Evolutionary conservation across 2,797 vertebrate species (phyloP).

Genomic region (Hafferia zeledoni): DNA sequence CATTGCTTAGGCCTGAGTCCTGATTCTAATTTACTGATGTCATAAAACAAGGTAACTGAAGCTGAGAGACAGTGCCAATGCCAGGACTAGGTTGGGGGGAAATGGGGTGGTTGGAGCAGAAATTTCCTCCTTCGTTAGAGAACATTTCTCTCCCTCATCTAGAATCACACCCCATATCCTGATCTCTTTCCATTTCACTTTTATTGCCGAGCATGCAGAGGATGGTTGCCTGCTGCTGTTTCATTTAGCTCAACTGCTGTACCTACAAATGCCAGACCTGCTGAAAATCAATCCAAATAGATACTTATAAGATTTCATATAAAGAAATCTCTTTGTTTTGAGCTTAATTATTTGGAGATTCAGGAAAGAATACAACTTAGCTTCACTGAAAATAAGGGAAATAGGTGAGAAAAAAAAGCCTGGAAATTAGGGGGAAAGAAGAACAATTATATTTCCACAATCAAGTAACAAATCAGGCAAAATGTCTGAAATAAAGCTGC

Average conservation of each 20-base stretch:
- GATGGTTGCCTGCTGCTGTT: neutral
- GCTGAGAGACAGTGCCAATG: neutral
- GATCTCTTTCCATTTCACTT: neutral
- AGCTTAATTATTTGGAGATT: neutral
- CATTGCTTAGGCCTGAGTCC: neutral
- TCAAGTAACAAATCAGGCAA: neutral
- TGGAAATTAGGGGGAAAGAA: fast-evolving
- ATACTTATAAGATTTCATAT: neutral
- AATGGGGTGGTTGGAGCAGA: neutral
- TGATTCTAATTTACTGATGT: neutral
- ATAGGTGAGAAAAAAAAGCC: neutral
- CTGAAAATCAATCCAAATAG: neutral
- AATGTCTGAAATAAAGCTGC: neutral
- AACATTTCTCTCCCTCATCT: neutral
- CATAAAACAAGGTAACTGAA: neutral
- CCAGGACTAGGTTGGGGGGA: neutral
- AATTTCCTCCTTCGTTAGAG: neutral
- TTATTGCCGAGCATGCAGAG: fast-evolving
- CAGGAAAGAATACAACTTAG: neutral
- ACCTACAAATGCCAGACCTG: neutral
- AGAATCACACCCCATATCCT: neutral
- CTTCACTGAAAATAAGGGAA: neutral
- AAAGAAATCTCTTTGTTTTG: neutral
- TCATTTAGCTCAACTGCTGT: neutral
- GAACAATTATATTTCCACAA: neutral